Percentiles rank a stretch among this genome's conserved stretches.
phyloP scores from a whole-genome alignment of 2,797 vertebrate genomes.

The Pitangus sulphuratus region DNA sequence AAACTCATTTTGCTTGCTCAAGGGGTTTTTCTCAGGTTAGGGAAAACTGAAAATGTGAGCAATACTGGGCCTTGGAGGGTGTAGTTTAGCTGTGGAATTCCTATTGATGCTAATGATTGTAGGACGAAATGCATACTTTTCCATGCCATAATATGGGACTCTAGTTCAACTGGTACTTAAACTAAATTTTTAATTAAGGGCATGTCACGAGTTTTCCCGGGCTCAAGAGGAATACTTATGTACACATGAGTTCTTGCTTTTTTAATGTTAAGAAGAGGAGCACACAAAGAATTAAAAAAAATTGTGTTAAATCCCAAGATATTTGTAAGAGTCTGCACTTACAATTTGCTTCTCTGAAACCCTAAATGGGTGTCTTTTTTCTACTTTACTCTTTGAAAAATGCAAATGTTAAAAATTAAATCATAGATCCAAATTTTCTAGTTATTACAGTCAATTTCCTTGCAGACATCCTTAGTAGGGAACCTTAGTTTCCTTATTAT shows the following conservation, averaged over 20 bases:
- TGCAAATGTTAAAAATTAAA: constrained; percentile 53
- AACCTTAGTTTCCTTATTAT: constrained; percentile 64
- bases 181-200: not conserved
- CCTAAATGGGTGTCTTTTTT: not conserved
- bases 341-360: not conserved
- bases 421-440: constrained; percentile 7
- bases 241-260: not conserved
- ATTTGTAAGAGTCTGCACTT: not conserved
- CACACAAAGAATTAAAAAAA: not conserved
- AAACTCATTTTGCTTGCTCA: not conserved
- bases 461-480: constrained; percentile 56
- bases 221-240: not conserved
- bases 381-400: constrained; percentile 47
- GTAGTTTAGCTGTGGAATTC: not conserved
- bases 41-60: not conserved
- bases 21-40: not conserved
- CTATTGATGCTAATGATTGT: not conserved
- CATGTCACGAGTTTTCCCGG: not conserved
- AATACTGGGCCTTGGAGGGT: not conserved
- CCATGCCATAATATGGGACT: not conserved
- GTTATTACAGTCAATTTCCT: constrained; percentile 45
- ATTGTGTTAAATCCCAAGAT: not conserved
- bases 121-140: not conserved
- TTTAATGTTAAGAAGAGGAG: not conserved
- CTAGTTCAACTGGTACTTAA: not conserved